Conservation (phyloP, 2,888 invertebrate genomes). For the Melanargia galathea region DNA sequence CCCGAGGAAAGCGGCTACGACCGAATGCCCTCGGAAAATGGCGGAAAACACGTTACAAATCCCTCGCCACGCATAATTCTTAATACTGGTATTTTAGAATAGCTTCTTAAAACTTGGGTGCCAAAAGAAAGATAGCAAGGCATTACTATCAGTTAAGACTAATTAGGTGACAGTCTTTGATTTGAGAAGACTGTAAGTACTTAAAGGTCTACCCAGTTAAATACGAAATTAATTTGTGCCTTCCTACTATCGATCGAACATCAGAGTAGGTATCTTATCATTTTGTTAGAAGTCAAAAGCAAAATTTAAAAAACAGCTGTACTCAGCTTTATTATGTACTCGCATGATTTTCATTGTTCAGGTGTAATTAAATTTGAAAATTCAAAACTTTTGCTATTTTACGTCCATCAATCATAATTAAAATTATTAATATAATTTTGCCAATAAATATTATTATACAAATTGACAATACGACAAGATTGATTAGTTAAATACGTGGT, state of each 20-base stretch:
- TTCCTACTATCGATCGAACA: too few relatives aligned
- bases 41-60: conserved; percentile 76
- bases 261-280: too few relatives aligned
- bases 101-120: conserved; percentile 74
- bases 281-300: not conserved
- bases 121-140: conserved; percentile 78
- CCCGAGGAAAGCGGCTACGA: conserved; percentile 66
- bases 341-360: not conserved
- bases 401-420: conserved; percentile 9
- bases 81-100: conserved; percentile 77
- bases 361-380: not conserved
- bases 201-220: too few relatives aligned
- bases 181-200: not conserved
- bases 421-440: conserved; percentile 8
- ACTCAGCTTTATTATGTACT: not conserved
- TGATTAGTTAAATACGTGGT: conserved; percentile 4
- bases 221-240: too few relatives aligned
- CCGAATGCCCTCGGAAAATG: conserved; percentile 69
- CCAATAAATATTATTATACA: not conserved
- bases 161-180: not conserved
- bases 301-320: not conserved
- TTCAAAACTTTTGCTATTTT: conserved; percentile 2
- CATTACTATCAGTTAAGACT: conserved; percentile 56
- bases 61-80: conserved; percentile 77
- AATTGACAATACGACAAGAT: not conserved